Evolutionary conservation across 1,140 invertebrate species (phyloP).

Genomic region (Heliconius eleuchia): DNA sequence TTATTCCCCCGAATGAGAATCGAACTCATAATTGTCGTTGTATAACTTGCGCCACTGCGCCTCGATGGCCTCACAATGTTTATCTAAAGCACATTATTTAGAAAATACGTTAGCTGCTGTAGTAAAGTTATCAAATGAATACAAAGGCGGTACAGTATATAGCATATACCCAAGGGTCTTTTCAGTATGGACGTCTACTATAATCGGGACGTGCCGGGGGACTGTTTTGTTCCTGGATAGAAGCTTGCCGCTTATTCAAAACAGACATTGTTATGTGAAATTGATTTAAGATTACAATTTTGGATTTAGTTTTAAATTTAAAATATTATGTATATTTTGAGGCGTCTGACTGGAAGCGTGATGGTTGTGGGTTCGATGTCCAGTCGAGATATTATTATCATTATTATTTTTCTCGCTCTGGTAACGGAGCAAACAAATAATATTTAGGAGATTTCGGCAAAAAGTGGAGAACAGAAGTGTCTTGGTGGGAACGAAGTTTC

Average conservation of each 20-base stretch:
- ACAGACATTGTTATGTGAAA: conserved; percentile 8
- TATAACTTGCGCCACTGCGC: background rate
- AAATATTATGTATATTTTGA: background rate
- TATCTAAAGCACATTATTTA: background rate
- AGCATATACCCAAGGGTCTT: background rate
- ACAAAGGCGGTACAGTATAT: background rate
- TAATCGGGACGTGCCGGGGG: conserved; percentile 2
- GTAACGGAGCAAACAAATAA: too few species aligned
- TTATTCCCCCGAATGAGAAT: background rate
- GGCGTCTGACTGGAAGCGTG: too few species aligned
- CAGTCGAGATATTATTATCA: too few species aligned
- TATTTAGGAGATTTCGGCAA: too few species aligned
- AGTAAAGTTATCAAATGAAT: conserved; percentile 4
- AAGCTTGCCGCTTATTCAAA: conserved; percentile 6
- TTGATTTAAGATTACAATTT: conserved; percentile 7
- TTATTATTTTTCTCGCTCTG: too few species aligned
- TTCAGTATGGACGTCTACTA: conserved; percentile 2
- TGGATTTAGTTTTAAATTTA: background rate
- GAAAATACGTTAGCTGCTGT: background rate
- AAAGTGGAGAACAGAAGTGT: too few species aligned
- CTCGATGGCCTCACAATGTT: background rate
- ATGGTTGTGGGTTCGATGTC: too few species aligned
- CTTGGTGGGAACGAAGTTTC: too few species aligned
- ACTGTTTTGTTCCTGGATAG: conserved; percentile 8
- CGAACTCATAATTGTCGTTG: background rate